phyloP scores from a whole-genome alignment of 23 tunicate species.

The Aplidium turbinatum region DNA sequence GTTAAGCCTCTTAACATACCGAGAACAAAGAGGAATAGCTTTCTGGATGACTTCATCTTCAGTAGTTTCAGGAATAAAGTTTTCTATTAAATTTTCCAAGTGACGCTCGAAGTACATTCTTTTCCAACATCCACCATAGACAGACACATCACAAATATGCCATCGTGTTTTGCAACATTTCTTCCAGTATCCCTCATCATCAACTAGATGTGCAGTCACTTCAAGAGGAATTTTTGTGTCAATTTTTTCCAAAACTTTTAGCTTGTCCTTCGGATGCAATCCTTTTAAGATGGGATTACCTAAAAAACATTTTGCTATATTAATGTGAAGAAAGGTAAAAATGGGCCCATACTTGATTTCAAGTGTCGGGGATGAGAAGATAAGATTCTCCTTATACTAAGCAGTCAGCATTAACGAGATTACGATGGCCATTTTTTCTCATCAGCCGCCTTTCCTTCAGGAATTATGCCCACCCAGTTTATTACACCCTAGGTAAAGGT shows the following conservation, averaged over 20 bases:
- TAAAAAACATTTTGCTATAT: too few species aligned
- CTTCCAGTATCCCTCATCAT: slow-evolving; percentile 93
- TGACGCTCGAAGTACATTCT: slow-evolving; percentile 88
- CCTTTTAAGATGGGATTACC: slow-evolving; percentile 77
- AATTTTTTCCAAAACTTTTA: slow-evolving; percentile 71
- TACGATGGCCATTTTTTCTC: too few species aligned
- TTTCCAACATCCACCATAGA: slow-evolving; percentile 90
- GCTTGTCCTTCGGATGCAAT: slow-evolving; percentile 72
- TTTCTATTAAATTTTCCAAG: slow-evolving; percentile 77
- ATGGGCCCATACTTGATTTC: too few species aligned
- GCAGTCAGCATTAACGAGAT: too few species aligned
- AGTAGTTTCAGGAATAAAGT: slow-evolving; percentile 84
- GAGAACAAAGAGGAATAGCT: slow-evolving; percentile 63
- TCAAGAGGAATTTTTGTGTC: slow-evolving; percentile 52
- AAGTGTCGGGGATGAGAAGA: too few species aligned
- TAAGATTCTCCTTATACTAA: too few species aligned
- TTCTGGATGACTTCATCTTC: slow-evolving; percentile 46
- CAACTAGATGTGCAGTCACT: slow-evolving; percentile 74
- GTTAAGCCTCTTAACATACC: slow-evolving; percentile 63
- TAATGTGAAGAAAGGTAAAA: too few species aligned
- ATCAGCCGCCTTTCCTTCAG: too few species aligned
- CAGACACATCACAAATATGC: slow-evolving; percentile 76
- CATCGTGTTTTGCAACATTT: slow-evolving; percentile 73
- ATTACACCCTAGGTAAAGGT: too few species aligned
- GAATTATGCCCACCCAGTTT: too few species aligned